Evolutionary conservation across 2,113 vertebrate genomes (phyloP).

Genomic region (Podarcis cretensis): DNA sequence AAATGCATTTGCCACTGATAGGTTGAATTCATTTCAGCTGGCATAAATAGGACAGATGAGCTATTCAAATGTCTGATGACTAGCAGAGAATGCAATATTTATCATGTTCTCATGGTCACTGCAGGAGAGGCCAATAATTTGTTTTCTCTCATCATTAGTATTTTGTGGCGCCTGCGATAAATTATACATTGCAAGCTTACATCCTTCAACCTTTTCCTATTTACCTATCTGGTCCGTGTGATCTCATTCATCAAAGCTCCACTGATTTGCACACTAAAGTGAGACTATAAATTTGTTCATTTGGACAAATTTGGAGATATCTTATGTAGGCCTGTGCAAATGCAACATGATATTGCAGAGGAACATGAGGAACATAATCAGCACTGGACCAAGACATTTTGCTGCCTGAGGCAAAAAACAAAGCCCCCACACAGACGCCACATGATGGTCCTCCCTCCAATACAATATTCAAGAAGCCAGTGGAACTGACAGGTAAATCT

Average conservation of each 20-base stretch:
- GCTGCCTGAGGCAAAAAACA: too few species aligned
- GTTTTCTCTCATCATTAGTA: constrained; percentile 66
- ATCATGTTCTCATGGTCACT: constrained; percentile 69
- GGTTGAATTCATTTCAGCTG: constrained; percentile 80
- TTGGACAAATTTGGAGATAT: constrained; percentile 53
- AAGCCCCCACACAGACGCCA: too few species aligned
- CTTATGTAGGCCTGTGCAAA: constrained; percentile 9
- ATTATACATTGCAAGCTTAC: constrained; percentile 64
- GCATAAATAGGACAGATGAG: constrained; percentile 82
- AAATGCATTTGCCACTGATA: constrained; percentile 79
- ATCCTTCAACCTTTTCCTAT: constrained; percentile 56
- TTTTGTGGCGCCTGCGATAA: constrained; percentile 67
- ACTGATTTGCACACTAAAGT: constrained; percentile 44
- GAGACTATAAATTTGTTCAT: constrained; percentile 55
- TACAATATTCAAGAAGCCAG: too few species aligned
- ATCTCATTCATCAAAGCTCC: constrained; percentile 64
- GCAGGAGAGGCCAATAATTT: constrained; percentile 71
- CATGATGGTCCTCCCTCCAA: too few species aligned
- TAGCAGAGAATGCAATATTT: constrained; percentile 75
- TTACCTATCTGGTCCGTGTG: constrained; percentile 64
- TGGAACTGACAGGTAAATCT: too few species aligned
- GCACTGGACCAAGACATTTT: too few species aligned
- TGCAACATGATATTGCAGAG: background rate
- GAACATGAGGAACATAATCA: background rate
- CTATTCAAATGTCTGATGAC: constrained; percentile 76